phyloP scores from a whole-genome alignment of 2,888 invertebrate species.

The Diogma glabrata region DNA sequence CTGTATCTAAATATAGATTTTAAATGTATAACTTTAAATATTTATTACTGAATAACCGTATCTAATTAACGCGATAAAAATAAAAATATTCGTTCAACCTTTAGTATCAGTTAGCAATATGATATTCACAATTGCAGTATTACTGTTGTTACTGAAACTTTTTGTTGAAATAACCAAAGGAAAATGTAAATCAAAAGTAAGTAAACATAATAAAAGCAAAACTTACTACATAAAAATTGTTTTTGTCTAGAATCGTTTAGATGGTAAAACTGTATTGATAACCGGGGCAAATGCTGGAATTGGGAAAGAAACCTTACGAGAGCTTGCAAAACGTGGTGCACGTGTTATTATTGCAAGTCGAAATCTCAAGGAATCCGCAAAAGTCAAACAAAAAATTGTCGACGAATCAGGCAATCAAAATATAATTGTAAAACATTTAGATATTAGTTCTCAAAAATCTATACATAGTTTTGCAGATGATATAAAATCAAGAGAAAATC shows the following conservation, averaged over 20 bases:
- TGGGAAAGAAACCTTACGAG: neutral
- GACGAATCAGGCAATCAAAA: neutral
- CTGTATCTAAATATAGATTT: too few relatives aligned
- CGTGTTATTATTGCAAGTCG: conserved; percentile 5
- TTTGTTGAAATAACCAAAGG: neutral
- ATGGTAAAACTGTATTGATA: conserved; percentile 1
- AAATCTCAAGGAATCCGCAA: neutral
- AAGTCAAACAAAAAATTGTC: neutral
- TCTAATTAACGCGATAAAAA: too few relatives aligned
- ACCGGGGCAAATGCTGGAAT: conserved; percentile 5
- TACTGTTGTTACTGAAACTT: too few relatives aligned
- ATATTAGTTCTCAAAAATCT: conserved; percentile 1
- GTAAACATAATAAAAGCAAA: neutral
- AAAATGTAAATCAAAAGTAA: conserved; percentile 5
- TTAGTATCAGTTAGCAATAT: too few relatives aligned
- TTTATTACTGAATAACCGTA: too few relatives aligned
- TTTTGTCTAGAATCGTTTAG: neutral
- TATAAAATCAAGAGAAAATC: neutral
- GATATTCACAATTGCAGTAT: too few relatives aligned
- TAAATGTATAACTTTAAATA: too few relatives aligned
- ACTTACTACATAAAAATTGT: neutral
- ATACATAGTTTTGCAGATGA: neutral
- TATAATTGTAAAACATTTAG: conserved; percentile 5
- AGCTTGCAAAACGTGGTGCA: conserved; percentile 5
- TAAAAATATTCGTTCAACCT: too few relatives aligned